Base-by-base conservation (phyloP, 23 tunicate genomes). In the Halocynthia aurantium region DNA sequence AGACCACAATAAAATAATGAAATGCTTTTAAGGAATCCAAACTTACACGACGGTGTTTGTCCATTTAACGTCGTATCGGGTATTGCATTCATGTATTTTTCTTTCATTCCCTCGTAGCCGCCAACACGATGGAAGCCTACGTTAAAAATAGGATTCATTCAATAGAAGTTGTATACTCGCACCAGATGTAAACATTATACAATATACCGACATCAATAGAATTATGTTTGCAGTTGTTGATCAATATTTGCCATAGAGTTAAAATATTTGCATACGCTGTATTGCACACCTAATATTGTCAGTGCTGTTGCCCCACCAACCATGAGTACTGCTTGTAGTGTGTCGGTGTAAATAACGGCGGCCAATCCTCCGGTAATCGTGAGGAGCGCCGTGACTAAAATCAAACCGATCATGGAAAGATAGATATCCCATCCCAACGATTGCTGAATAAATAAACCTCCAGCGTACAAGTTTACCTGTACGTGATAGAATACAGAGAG, bases 281-380 rank as follows among this genome's bases (percentile, higher is more conserved):
- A 31, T 31, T 31, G 44, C 91, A 68, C 22, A 88, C 95, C 83
- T 68, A 88, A 63, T 0, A 74, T 72, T 49, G 95, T 78, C 49
- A 88, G 84, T 5, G 88, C 63, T 6, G 95, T 67, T 44, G 95
- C 87, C 7, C 95, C 95, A 50, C 56, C 76, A 10, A 88, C 67
- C 95, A 88, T 88, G 8, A 88, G 78, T 19, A 88, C 81, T 21
- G 89, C 97, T 67, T 91, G 97, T 15, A 85, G 54, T 6, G 97
- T 85, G 71, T 91, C 97, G 71, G 97, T 91, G 83, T 91, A 91
- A 7, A 91, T 91, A 50, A 91, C 97, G 54, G 97, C 97, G 22
- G 97, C 87, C 19, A 91, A 73, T 13, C 97, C 97, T 9, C 97
- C 97, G 57, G 91, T 85, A 7, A 91, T 72, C 7, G 97, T 91